Conservation (phyloP, 2,888 invertebrate species). For the Urechis unicinctus region DNA sequence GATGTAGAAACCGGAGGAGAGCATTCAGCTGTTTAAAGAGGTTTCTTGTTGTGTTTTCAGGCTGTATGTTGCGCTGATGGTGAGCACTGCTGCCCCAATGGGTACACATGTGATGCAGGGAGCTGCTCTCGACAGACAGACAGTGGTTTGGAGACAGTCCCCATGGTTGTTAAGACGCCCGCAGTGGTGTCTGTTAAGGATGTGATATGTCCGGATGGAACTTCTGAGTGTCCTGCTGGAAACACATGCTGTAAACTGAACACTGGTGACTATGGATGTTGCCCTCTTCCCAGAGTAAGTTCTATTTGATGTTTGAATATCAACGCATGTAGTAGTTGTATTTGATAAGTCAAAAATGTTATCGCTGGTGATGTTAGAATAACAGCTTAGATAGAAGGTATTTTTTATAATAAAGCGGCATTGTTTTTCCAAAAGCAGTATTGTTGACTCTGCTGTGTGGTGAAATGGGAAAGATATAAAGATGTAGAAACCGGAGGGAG, state of each 20-base stretch:
- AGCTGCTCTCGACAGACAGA: not conserved
- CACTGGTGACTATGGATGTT: not conserved
- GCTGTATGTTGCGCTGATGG: not conserved
- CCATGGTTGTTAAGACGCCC: not conserved
- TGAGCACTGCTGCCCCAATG: not conserved
- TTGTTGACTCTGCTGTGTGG: conserved; percentile 5
- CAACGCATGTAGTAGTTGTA: too few relatives aligned
- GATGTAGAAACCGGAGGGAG: not conserved
- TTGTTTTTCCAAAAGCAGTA: too few relatives aligned
- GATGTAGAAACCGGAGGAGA: too few relatives aligned
- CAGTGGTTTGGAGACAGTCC: not conserved
- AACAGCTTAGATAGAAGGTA: too few relatives aligned
- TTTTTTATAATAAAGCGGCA: too few relatives aligned
- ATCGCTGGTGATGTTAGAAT: too few relatives aligned
- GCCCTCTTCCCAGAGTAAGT: too few relatives aligned
- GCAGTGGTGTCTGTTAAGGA: not conserved
- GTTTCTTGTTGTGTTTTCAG: too few relatives aligned
- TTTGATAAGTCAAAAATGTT: too few relatives aligned
- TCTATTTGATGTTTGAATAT: too few relatives aligned
- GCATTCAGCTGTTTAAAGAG: too few relatives aligned
- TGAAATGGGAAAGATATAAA: too few relatives aligned
- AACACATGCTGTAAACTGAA: not conserved
- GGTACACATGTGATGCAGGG: not conserved
- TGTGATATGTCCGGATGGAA: not conserved
- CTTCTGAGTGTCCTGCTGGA: not conserved